Conservation (phyloP, 1,140 invertebrate species). For the Berghia stephanieae region DNA sequence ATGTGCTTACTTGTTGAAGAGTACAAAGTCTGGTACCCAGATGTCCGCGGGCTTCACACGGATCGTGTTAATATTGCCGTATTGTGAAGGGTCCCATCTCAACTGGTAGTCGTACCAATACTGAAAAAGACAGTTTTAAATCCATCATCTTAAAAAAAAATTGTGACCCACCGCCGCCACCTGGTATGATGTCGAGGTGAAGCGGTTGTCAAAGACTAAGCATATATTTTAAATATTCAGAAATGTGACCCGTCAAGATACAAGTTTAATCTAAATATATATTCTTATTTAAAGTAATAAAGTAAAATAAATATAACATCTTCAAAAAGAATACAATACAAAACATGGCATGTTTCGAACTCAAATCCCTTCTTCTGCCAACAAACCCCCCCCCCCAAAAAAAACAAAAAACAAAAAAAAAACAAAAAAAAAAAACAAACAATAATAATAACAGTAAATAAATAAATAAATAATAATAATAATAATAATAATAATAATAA, state of each 20-base stretch:
- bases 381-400: no score
- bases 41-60: slow-evolving; percentile 97
- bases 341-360: no score
- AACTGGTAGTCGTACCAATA: slow-evolving; percentile 98
- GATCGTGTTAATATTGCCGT: slow-evolving; percentile 94
- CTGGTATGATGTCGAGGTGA: no score
- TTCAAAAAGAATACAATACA: neutral
- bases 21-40: slow-evolving; percentile 99
- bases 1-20: slow-evolving; percentile 96
- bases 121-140: slow-evolving; percentile 63
- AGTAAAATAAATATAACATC: neutral
- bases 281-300: neutral
- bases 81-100: slow-evolving; percentile 97
- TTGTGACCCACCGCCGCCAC: neutral
- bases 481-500: slow-evolving; percentile 16
- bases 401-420: no score
- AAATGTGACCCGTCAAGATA: neutral
- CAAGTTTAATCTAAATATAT: neutral
- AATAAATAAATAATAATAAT: neutral
- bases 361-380: no score
- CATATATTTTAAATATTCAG: no score
- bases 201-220: no score
- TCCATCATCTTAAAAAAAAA: neutral
- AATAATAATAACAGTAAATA: neutral
- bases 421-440: no score